A percentile compares a stretch with the other conserved stretches of the same genome.
phyloP scores from a whole-genome alignment of 1,140 invertebrate genomes.

The Cotesia chilonis region DNA sequence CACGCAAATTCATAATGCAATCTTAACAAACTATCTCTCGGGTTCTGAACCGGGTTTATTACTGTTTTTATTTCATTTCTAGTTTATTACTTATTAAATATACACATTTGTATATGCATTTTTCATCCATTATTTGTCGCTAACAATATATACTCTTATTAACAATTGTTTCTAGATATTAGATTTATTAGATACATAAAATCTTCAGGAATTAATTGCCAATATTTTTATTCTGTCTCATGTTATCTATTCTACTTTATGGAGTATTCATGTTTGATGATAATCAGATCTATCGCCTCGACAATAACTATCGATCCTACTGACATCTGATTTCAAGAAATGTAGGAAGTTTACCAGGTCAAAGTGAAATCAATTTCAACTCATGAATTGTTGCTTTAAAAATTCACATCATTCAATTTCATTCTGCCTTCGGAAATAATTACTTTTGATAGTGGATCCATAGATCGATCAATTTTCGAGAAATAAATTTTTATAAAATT shows the following conservation, averaged over 20 bases:
- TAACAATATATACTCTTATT: too few species aligned
- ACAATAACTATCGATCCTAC: slow-evolving; percentile 2
- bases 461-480: too few species aligned
- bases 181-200: too few species aligned
- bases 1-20: background rate
- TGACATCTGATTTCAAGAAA: background rate
- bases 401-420: too few species aligned
- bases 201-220: background rate
- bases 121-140: too few species aligned
- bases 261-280: background rate
- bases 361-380: slow-evolving; percentile 3
- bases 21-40: background rate
- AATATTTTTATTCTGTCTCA: background rate
- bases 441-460: too few species aligned
- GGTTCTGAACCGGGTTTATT: background rate
- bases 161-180: too few species aligned
- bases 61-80: background rate
- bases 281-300: background rate
- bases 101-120: background rate
- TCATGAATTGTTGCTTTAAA: background rate
- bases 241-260: background rate
- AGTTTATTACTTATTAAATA: background rate
- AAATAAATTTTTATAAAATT: too few species aligned
- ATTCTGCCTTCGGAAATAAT: too few species aligned
- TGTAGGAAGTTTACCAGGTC: slow-evolving; percentile 4